Base-by-base conservation (phyloP, 2,113 vertebrate genomes). In the Asarcornis scutulata region DNA sequence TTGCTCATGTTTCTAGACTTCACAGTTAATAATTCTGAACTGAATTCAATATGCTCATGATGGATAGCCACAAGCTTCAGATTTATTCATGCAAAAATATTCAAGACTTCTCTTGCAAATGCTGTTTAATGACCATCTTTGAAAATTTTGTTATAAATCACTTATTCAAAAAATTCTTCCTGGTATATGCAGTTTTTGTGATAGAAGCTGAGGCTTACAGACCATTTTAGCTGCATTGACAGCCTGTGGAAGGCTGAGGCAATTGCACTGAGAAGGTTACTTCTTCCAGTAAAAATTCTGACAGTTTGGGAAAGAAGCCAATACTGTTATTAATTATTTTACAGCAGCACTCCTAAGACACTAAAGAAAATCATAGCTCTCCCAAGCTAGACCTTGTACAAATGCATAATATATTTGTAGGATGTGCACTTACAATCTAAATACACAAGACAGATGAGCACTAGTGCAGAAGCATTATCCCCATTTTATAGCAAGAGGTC, bases 11-110 rank as follows among this genome's bases (percentile, higher is more conserved):
- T 97, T 96, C 81, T 84, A 85, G 78, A 72, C 89, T 93, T 94
- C 72, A n/a, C 82, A 79, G 96, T 74, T 96, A 96, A 88, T 96
- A 96, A 96, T 93, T 94, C 71, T 87, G 48, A 71, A 83, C 89
- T 31, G 48, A 93, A 78, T 69, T 13, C 58, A 85, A 74, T 50
- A 72, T 46, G 34, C 38, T 92, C 67, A 52, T 97, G 94, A 97
- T 89, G 26, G 73, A 94, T 95, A 93, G 53, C 93, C 83, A 93
- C 60, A 83, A 95, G 84, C 66, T 82, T 48, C 74, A 95, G 83
- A 95, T 96, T 83, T 95, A 88, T 88, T 92, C 56, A 86, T 87
- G 87, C 83, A 94, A 96, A 97, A 96, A 96, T 95, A 96, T 95
- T 96, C 93, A 63, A 93, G 85, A 92, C 32, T 85, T 12, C 77